Evolutionary conservation across 2,113 vertebrate species (phyloP).

Genomic region (Rhynchomys soricoides): DNA sequence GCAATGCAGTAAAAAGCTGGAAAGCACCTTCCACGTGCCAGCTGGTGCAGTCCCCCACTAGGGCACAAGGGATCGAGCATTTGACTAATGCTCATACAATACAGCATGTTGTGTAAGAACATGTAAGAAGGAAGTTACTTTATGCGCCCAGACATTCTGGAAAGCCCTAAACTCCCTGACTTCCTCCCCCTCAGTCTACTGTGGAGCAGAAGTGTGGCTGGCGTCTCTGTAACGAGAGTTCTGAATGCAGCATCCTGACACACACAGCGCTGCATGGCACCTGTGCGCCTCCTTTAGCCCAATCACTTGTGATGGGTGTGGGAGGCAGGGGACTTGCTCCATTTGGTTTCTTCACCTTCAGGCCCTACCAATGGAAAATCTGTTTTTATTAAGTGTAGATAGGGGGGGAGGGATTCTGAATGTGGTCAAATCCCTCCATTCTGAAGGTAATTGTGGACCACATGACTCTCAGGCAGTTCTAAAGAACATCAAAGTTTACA

Average conservation of each 20-base stretch:
- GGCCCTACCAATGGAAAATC: background rate
- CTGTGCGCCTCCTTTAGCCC: background rate
- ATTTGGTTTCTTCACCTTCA: background rate
- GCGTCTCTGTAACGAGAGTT: background rate
- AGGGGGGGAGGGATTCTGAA: background rate
- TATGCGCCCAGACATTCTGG: background rate
- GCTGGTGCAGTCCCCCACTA: background rate
- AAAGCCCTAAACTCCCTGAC: background rate
- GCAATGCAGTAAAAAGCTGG: background rate
- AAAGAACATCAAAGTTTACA: background rate
- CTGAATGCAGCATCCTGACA: background rate
- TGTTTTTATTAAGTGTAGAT: background rate
- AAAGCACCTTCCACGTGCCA: background rate
- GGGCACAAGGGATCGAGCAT: background rate
- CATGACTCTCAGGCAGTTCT: background rate
- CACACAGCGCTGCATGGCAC: background rate
- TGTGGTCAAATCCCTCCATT: background rate
- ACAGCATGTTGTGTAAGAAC: rapidly evolving
- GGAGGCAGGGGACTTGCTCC: background rate
- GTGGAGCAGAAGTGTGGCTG: background rate
- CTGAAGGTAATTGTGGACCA: background rate
- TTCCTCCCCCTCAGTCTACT: background rate
- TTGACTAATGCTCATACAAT: background rate
- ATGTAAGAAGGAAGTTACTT: background rate
- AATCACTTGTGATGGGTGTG: background rate